Evolutionary conservation across 2,888 invertebrate genomes (phyloP).

Genomic region (Harpalus rufipes): DNA sequence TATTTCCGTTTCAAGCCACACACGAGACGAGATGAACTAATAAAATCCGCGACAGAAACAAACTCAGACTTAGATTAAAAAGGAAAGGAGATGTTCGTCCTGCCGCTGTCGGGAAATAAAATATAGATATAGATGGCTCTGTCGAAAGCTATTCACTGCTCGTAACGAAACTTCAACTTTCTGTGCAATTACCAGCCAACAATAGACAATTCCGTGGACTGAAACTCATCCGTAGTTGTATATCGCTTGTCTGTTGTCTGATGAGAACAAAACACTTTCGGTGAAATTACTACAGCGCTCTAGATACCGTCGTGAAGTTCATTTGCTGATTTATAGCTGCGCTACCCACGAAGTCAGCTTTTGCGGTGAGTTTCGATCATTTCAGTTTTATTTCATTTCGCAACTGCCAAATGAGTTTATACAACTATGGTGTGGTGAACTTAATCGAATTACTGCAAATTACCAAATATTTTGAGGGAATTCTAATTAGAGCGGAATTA

Average conservation of each 20-base stretch:
- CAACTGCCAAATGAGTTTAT: not conserved
- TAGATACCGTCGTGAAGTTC: conserved; percentile 34
- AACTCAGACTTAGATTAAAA: conserved; percentile 3
- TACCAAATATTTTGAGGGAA: not conserved
- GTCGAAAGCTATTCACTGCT: conserved; percentile 12
- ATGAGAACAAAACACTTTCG: conserved; percentile 62
- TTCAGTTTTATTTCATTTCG: conserved; percentile 18
- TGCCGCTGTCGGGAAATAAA: conserved; percentile 12
- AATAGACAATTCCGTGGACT: conserved; percentile 56
- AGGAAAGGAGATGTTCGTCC: not conserved
- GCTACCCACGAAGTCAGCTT: not conserved
- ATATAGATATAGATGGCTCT: conserved; percentile 49
- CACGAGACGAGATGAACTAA: conserved; percentile 35
- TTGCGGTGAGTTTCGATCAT: conserved; percentile 1
- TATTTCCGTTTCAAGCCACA: conserved; percentile 44
- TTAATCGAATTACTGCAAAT: not conserved
- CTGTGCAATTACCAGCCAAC: conserved; percentile 61
- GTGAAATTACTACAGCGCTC: conserved; percentile 54
- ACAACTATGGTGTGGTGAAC: not conserved
- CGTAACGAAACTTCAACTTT: conserved; percentile 50
- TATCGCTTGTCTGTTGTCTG: conserved; percentile 59
- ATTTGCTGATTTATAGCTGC: conserved; percentile 45
- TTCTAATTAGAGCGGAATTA: conserved; percentile 5
- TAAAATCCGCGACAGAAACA: conserved; percentile 18
- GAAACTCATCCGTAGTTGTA: conserved; percentile 54